Percentiles rank a stretch among this genome's conserved stretches.
Evolutionary conservation across 2,797 vertebrate genomes (phyloP).

Genomic region (Cryptoblepharus egeriae): DNA sequence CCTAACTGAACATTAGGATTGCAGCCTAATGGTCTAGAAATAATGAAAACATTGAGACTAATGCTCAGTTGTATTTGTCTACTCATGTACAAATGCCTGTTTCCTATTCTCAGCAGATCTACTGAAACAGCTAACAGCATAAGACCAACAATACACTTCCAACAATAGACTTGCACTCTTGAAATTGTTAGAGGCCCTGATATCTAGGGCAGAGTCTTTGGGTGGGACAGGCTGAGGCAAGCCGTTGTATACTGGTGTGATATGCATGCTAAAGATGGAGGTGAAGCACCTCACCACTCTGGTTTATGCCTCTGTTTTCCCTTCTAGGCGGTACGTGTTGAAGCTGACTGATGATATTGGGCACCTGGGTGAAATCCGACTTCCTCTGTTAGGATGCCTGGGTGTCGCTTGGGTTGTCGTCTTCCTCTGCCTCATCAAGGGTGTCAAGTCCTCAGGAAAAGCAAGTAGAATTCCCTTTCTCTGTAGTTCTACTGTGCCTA

Average conservation of each 20-base stretch:
- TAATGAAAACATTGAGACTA: background rate
- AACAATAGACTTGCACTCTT: background rate
- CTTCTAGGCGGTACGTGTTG: slow-evolving; percentile 89
- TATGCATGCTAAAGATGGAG: background rate
- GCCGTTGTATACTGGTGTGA: background rate
- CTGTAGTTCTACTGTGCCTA: accelerated
- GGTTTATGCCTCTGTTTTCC: background rate
- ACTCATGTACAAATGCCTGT: background rate
- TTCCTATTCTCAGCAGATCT: background rate
- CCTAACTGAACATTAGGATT: too few relatives aligned
- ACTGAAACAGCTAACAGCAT: background rate
- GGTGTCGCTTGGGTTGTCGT: slow-evolving; percentile 94
- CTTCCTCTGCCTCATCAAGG: slow-evolving; percentile 97
- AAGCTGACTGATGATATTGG: slow-evolving; percentile 94
- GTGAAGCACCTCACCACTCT: background rate
- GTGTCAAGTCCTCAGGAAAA: slow-evolving; percentile 98
- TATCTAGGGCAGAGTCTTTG: background rate
- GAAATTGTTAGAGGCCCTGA: background rate
- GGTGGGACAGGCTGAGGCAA: background rate
- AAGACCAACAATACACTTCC: background rate
- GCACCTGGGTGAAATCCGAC: slow-evolving; percentile 91
- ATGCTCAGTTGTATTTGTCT: background rate
- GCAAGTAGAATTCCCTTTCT: slow-evolving; percentile 69
- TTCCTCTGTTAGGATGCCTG: slow-evolving; percentile 94
- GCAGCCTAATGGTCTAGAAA: background rate